Base-by-base conservation (phyloP, 2,888 invertebrate species). In the Serrognathus titanus region DNA sequence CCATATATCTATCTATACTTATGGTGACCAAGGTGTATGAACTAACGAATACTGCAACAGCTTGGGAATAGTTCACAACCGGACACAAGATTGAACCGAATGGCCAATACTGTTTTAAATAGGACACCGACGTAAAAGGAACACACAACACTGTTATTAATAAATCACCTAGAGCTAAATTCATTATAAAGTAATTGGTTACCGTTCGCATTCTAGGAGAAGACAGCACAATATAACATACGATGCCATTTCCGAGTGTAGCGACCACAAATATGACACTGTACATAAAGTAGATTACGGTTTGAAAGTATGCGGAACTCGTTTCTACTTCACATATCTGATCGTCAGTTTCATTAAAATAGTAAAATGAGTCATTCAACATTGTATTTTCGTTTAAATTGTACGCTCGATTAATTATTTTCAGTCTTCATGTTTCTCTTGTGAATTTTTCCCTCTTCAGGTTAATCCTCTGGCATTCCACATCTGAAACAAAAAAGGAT, bases 11-110 rank as follows among this genome's bases (percentile, higher is more conserved):
- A 78, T 96, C 95, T 53, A 93, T 84, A 64, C 94, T 93, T 72
- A 96, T 93, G 38, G 94, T 94, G 35, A 96, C 87, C 67, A 96
- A 76, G 0, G 95, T 95, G 74, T 94, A 95, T 2, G 94, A 92
- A 71, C 92, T 92, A 57, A 94, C 90, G 63, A 90, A 81, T 60
- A 90, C 92, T 9, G 90, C 89, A 46, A 90, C 86, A 1, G 87
- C 89, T 77, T 92, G 92, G 1, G 88, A 85, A 75, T 89, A 94
- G 76, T 88, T 89, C 64, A 94, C 92, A 38, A 90, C 79, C 60
- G 89, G 88, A 74, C 95, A 96, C 78, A 95, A 83, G 39, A 86
- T 79, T 12, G 81, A 79, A 1, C 94, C 94, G 71, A 95, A 96
- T 0, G 94, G 92, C 95, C 95, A 96, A 71, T 91, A 89, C 70